Evolutionary conservation across 35 echinoderm and acorn worm genomes (phyloP).

Genomic region (Heliocidaris erythrogramma): DNA sequence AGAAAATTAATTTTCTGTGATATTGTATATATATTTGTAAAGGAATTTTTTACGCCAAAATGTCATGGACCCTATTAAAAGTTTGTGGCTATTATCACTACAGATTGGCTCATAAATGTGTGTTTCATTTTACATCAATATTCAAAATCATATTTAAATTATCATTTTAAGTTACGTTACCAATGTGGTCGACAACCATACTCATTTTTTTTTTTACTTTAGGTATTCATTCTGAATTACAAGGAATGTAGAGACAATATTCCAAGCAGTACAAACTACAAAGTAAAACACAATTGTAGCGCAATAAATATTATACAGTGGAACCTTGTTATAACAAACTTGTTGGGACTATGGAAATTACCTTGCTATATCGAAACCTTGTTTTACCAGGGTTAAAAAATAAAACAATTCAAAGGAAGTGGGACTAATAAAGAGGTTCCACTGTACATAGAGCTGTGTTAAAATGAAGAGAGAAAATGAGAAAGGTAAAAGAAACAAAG

Average conservation of each 20-base stretch:
- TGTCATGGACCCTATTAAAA: slow-evolving; percentile 54
- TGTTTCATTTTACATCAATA: neutral
- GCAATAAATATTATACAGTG: too few species aligned
- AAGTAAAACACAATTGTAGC: neutral
- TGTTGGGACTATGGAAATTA: too few species aligned
- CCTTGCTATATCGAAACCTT: too few species aligned
- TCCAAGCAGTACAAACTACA: neutral
- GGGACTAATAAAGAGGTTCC: too few species aligned
- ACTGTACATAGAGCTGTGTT: too few species aligned
- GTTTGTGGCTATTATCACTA: slow-evolving; percentile 53
- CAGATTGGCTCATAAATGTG: neutral
- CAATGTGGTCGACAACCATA: neutral
- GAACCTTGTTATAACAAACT: too few species aligned
- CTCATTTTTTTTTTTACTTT: neutral
- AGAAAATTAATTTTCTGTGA: slow-evolving; percentile 27
- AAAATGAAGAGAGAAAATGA: too few species aligned
- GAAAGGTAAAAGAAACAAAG: too few species aligned
- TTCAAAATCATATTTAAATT: neutral
- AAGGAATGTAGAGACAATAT: neutral
- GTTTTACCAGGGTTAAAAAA: too few species aligned
- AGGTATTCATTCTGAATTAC: neutral
- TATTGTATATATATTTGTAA: slow-evolving; percentile 36
- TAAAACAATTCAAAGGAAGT: too few species aligned
- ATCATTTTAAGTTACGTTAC: neutral
- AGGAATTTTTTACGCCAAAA: slow-evolving; percentile 56